Evolutionary conservation across 2,797 vertebrate genomes (phyloP), one percentile per base, ranked within the genome.

Genomic region (Lepus oiostolus): DNA sequence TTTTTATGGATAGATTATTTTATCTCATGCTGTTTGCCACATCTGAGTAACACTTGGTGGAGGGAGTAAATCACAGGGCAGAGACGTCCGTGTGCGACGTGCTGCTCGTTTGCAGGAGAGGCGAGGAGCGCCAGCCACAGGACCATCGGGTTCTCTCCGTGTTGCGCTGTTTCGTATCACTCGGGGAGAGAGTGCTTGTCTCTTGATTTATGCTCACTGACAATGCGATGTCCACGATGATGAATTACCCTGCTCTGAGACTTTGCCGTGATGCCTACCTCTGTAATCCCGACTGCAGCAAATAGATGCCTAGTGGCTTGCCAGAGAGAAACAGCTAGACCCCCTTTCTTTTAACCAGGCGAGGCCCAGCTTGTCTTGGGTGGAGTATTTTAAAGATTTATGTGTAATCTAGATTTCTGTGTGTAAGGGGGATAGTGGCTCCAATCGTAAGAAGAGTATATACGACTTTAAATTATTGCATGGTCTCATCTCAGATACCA

Each of bases 151-250:
- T 96, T 95, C 95, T 95, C 92, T 65, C 91, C 65, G 28, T 76
- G 76, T 94, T 94, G 82, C 88, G 89, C 85, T 94, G 80, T 22
- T 97, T 96, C 89, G 0, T 80, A 97, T 95, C 97, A 94, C 93
- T 97, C 47, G 42, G 74, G 62, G 79, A 96, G 91, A 89, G 92
- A 97, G 96, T 89, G 70, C 72, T 98, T 93, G 90, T 93, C 28
- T 71, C 93, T 95, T 98, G 98, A 98, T 98, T 98, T 98, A 98
- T 98, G 97, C 91, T 92, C 86, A 26, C 96, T 96, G 98, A 97
- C 97, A 98, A 90, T 81, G 92, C 97, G 74, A 93, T 90, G 96
- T 97, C 98, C 96, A 1, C 85, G 94, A 88, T 98, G 98, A 98
- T 98, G 97, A 98, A 98, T 98, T 98, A 84, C n/a, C 4, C 83